Percentiles rank a stretch among this genome's conserved stretches.
phyloP scores from a whole-genome alignment of 2,797 vertebrate species.

The Taenioides sp. region DNA sequence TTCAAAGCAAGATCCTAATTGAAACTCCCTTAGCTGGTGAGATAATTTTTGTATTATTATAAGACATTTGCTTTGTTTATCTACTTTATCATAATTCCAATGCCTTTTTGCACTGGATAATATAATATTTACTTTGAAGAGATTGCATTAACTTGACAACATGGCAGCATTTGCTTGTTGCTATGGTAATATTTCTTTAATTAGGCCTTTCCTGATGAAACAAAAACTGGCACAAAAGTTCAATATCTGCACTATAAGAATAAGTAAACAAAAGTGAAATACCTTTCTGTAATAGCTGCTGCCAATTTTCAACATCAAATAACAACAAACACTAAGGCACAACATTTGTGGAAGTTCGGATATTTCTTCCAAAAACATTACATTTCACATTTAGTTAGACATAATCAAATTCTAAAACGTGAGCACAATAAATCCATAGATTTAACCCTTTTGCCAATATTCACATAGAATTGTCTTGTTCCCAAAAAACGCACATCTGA shows the following conservation, averaged over 20 bases:
- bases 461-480: too few species aligned
- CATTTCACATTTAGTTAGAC: too few species aligned
- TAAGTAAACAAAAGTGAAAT: neutral
- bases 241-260: neutral
- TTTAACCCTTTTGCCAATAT: too few species aligned
- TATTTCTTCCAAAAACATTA: too few species aligned
- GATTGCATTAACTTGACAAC: neutral
- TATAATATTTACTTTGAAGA: neutral
- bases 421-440: too few species aligned
- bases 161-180: neutral
- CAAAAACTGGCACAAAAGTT: neutral
- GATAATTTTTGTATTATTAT: neutral
- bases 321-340: too few species aligned
- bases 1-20: neutral
- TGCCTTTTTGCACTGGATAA: neutral
- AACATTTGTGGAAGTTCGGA: too few species aligned
- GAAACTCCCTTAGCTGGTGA: neutral
- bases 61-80: neutral
- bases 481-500: neutral
- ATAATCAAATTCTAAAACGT: too few species aligned
- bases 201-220: neutral
- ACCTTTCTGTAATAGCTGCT: too few species aligned
- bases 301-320: too few species aligned
- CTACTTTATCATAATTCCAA: neutral
- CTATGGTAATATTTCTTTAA: neutral